Conservation (phyloP, 2,113 vertebrate genomes). For the Chaetodon auriga region DNA sequence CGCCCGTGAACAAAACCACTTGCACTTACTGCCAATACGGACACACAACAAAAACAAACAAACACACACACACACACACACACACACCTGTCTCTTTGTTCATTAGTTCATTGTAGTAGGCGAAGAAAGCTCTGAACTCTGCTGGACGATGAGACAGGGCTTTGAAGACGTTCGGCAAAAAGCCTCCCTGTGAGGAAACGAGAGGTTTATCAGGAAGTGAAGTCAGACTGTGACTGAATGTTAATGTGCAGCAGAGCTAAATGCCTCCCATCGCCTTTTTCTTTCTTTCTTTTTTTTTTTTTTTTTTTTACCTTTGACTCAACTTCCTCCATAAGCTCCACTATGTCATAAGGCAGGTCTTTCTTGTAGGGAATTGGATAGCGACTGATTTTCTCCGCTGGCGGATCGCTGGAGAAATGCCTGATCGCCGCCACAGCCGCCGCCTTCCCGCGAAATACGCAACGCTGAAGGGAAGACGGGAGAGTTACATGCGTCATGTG, state of each 20-base stretch:
- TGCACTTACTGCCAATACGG: background rate
- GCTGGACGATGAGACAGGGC: conserved; percentile 83
- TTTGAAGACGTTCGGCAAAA: conserved; percentile 90
- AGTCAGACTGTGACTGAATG: background rate
- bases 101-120: conserved; percentile 89
- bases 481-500: background rate
- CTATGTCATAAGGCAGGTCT: conserved; percentile 87
- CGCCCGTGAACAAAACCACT: background rate
- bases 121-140: conserved; percentile 91
- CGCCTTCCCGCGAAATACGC: conserved; percentile 4
- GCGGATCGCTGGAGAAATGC: conserved; percentile 58
- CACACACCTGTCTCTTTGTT: conserved; percentile 90
- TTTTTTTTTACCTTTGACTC: conserved; percentile 84
- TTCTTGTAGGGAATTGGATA: conserved; percentile 88
- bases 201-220: background rate
- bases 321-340: conserved; percentile 90
- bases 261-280: background rate
- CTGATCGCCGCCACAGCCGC: conserved; percentile 10
- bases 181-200: conserved; percentile 78
- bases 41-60: background rate
- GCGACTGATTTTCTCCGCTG: conserved; percentile 75
- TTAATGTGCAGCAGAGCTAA: background rate
- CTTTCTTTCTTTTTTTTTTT: background rate
- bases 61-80: background rate
- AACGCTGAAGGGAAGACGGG: conserved; percentile 10